These are phyloP conservation scores for Cricetomys ansorgei DNA, from an alignment of 2,113 vertebrate species.

Conservation along the genomic window DNA sequence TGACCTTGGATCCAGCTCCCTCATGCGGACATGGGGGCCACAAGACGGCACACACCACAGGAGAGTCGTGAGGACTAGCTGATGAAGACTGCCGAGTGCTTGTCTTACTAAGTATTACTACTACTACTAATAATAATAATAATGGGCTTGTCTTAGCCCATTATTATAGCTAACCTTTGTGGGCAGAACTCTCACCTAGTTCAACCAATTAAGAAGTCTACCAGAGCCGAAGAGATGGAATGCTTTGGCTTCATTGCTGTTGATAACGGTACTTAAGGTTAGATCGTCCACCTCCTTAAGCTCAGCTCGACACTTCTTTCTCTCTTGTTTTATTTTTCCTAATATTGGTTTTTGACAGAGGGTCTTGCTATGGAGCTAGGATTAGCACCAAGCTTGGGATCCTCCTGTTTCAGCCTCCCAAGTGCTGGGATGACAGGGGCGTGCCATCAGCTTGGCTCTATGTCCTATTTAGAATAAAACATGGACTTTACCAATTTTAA, in stretches of 20 bases:
- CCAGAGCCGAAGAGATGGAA: neutral
- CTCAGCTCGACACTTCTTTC: neutral
- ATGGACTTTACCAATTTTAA: neutral
- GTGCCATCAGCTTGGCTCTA: neutral
- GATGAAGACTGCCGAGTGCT: neutral
- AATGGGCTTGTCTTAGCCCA: too few relatives aligned
- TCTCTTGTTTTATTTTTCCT: neutral
- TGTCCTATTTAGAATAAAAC: neutral
- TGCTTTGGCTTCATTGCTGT: neutral
- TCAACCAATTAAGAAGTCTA: neutral
- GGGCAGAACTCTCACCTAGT: neutral
- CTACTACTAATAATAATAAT: too few relatives aligned
- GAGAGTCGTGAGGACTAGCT: neutral
- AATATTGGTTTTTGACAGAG: neutral
- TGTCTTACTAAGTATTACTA: neutral
- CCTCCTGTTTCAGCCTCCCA: neutral
- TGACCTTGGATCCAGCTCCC: neutral
- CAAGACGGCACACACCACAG: neutral
- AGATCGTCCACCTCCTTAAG: neutral
- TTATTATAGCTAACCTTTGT: neutral
- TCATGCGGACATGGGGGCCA: slow-evolving; percentile 4
- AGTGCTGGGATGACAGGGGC: neutral
- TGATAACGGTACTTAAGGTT: neutral
- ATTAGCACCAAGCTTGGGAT: neutral
- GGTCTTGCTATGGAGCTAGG: neutral